Evolutionary conservation across 2,797 vertebrate species (phyloP).

Genomic region (Notoglanidium macrostoma): DNA sequence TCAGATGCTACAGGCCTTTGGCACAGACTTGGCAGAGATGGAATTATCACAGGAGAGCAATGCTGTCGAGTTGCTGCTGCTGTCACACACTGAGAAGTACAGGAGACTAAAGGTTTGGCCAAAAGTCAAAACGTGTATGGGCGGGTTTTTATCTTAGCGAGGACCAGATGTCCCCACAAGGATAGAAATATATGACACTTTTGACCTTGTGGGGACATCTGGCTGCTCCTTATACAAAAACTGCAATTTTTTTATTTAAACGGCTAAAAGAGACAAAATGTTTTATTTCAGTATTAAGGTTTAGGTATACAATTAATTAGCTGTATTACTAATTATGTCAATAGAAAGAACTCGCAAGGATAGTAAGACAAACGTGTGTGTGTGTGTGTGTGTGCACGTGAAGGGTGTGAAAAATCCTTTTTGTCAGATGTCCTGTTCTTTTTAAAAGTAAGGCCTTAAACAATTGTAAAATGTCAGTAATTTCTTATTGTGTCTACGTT

Average conservation of each 20-base stretch:
- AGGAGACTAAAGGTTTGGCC: conserved; percentile 87
- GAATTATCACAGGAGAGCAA: conserved; percentile 83
- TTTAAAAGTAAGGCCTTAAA: neutral
- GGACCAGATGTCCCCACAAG: too few species aligned
- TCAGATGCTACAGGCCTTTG: conserved; percentile 93
- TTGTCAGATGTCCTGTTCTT: neutral
- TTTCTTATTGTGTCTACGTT: neutral
- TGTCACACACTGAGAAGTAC: conserved; percentile 86
- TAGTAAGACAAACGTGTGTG: neutral
- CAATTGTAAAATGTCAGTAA: neutral
- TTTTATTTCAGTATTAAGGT: too few species aligned
- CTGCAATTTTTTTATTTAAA: too few species aligned
- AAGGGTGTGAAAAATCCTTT: neutral
- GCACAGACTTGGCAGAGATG: conserved; percentile 89
- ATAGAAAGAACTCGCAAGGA: too few species aligned
- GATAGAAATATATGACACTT: too few species aligned
- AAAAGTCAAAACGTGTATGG: neutral
- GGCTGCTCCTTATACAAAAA: too few species aligned
- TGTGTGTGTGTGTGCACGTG: neutral
- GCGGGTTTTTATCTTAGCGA: too few species aligned
- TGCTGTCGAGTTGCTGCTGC: conserved; percentile 82
- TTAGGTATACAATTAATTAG: too few species aligned
- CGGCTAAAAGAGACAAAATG: too few species aligned
- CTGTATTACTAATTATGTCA: too few species aligned
- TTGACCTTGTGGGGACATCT: too few species aligned